A percentile compares a stretch with the other conserved stretches of the same genome.
Conservation (phyloP, 2,797 vertebrate genomes). For the Atherinosoma microstoma region DNA sequence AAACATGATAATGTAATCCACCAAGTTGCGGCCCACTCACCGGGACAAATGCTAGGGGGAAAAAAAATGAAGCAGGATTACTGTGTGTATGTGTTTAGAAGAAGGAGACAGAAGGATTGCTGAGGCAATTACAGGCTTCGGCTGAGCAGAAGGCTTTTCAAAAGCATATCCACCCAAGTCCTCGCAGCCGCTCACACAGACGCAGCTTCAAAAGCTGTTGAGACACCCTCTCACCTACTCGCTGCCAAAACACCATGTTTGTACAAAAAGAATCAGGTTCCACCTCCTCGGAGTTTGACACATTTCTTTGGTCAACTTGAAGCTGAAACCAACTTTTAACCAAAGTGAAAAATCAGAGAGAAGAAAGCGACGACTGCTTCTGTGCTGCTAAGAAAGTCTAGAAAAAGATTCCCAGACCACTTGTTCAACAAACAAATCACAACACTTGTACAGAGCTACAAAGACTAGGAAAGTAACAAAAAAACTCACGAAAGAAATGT, state of each 20-base stretch:
- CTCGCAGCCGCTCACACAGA: constrained; percentile 67
- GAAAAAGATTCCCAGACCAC: constrained; percentile 23
- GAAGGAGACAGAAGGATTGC: constrained; percentile 67
- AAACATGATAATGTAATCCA: constrained; percentile 67
- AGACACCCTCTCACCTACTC: constrained; percentile 44
- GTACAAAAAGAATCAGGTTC: constrained; percentile 43
- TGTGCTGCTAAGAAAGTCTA: constrained; percentile 44
- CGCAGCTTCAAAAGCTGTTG: constrained; percentile 54
- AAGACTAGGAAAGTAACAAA: constrained; percentile 44
- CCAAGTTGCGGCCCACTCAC: constrained; percentile 52
- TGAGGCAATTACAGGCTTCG: constrained; percentile 84
- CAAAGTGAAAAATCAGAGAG: constrained; percentile 33
- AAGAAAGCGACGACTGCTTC: constrained; percentile 38
- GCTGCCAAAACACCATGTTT: constrained; percentile 54
- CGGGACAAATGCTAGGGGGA: constrained; percentile 44
- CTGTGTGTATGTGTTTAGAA: constrained; percentile 52
- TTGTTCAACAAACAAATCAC: constrained; percentile 17
- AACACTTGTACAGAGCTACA: constrained; percentile 22
- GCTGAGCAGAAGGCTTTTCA: constrained; percentile 77
- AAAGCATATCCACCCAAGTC: constrained; percentile 82
- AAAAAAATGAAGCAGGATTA: constrained; percentile 58
- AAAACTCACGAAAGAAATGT: constrained; percentile 92
- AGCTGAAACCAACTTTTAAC: constrained; percentile 17
- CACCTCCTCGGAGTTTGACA: constrained; percentile 43
- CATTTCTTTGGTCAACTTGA: constrained; percentile 25